Percentiles rank a stretch among this genome's conserved stretches.
phyloP scores from a whole-genome alignment of 2,113 vertebrate genomes.

The Cervus canadensis region DNA sequence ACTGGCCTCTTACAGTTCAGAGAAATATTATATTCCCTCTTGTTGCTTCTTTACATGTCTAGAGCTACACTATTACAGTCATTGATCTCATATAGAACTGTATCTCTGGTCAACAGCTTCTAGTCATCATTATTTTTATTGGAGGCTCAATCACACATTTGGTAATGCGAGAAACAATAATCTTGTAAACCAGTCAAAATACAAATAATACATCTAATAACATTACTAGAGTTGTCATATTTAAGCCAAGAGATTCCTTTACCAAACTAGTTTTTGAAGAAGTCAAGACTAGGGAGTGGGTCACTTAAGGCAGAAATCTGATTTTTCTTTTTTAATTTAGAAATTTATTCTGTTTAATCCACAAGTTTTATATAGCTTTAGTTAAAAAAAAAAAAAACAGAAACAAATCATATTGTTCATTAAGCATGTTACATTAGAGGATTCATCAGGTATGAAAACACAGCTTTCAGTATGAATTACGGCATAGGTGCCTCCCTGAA shows the following conservation, averaged over 20 bases:
- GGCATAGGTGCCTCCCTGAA: not conserved
- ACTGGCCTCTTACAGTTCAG: not conserved
- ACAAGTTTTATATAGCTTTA: slow-evolving; percentile 91
- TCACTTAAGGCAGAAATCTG: not conserved
- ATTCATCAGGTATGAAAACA: not conserved
- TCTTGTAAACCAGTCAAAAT: not conserved
- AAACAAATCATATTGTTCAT: not conserved
- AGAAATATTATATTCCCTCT: not conserved
- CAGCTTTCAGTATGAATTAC: not conserved
- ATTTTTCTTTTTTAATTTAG: slow-evolving; percentile 82
- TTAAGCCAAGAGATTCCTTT: not conserved
- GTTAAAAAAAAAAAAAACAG: slow-evolving; percentile 77
- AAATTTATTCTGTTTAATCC: slow-evolving; percentile 90
- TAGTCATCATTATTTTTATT: not conserved
- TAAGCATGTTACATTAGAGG: not conserved
- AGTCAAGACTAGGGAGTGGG: not conserved
- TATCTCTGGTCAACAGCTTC: not conserved
- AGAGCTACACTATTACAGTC: not conserved
- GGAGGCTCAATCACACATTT: not conserved
- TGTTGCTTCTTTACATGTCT: not conserved
- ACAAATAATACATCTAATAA: not conserved
- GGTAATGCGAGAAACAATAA: not conserved
- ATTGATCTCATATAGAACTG: not conserved
- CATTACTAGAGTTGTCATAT: not conserved
- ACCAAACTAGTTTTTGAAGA: not conserved